Evolutionary conservation across 2,113 vertebrate genomes (phyloP).

Genomic region (Coptodon bakossiorum): DNA sequence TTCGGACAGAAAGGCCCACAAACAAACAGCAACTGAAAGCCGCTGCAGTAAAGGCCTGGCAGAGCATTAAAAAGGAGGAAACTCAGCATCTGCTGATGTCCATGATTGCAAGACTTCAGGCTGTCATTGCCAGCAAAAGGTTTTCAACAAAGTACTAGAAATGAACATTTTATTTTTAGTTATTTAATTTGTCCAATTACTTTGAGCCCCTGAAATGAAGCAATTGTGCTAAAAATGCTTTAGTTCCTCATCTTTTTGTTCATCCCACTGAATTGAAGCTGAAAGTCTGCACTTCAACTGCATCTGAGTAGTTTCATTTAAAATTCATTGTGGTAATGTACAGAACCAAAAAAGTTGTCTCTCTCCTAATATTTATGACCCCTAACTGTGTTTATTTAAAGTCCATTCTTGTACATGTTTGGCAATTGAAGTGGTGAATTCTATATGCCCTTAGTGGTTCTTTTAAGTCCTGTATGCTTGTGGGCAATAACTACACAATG

Average conservation of each 20-base stretch:
- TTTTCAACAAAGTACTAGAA: background rate
- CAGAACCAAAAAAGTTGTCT: background rate
- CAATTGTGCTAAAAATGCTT: background rate
- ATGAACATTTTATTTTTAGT: background rate
- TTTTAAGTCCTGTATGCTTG: background rate
- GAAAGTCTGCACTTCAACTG: background rate
- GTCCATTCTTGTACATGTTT: background rate
- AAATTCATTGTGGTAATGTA: background rate
- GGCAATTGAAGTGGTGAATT: background rate
- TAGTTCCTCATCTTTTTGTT: background rate
- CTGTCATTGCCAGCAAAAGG: background rate
- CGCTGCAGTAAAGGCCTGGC: background rate
- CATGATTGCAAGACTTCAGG: background rate
- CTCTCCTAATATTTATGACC: background rate
- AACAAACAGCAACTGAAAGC: too few species aligned
- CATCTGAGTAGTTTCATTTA: background rate
- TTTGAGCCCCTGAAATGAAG: background rate
- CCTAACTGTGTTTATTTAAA: background rate
- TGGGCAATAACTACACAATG: background rate
- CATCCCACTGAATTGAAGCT: background rate
- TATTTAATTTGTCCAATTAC: background rate
- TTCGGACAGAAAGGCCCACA: too few species aligned
- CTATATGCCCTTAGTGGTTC: background rate
- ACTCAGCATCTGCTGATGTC: background rate
- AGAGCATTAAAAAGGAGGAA: background rate